Evolutionary conservation across 2,888 invertebrate genomes (phyloP).

Genomic region (Erynnis tages): DNA sequence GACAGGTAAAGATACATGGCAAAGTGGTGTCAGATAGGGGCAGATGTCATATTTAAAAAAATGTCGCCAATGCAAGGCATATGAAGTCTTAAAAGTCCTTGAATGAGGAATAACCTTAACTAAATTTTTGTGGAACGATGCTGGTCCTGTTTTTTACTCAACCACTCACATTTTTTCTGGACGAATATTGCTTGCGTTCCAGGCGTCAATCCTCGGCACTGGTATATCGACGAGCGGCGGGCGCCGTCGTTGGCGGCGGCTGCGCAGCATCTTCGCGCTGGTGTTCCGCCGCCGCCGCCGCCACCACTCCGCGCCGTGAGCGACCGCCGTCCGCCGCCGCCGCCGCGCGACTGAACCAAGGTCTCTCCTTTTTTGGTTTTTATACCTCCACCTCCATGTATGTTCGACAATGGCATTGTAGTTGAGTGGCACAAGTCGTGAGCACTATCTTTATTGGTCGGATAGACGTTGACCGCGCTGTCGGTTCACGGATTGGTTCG

Average conservation of each 20-base stretch:
- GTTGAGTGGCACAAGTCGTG: background rate
- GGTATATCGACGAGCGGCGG: conserved; percentile 77
- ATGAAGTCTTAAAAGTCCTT: too few species aligned
- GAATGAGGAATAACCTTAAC: too few species aligned
- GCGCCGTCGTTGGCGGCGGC: conserved; percentile 90
- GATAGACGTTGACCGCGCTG: too few species aligned
- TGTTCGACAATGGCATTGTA: background rate
- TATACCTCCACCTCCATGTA: background rate
- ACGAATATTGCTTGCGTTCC: background rate
- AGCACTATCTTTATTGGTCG: too few species aligned
- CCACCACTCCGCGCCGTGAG: conserved; percentile 54
- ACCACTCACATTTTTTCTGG: too few species aligned
- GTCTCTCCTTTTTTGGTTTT: background rate
- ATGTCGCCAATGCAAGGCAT: too few species aligned
- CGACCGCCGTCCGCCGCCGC: conserved; percentile 68
- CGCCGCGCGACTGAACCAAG: conserved; percentile 40
- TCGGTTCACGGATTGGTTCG: too few species aligned
- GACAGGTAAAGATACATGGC: conserved; percentile 79
- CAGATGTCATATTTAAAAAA: too few species aligned
- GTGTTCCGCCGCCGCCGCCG: conserved; percentile 86
- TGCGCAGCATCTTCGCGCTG: conserved; percentile 91
- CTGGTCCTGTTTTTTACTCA: too few species aligned
- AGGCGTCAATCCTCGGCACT: conserved; percentile 77
- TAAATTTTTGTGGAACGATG: too few species aligned
- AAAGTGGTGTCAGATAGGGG: too few species aligned